A percentile compares a stretch with the other conserved stretches of the same genome.
phyloP scores from a whole-genome alignment of 1,140 invertebrate species.

The Leptonema lineaticorne region DNA sequence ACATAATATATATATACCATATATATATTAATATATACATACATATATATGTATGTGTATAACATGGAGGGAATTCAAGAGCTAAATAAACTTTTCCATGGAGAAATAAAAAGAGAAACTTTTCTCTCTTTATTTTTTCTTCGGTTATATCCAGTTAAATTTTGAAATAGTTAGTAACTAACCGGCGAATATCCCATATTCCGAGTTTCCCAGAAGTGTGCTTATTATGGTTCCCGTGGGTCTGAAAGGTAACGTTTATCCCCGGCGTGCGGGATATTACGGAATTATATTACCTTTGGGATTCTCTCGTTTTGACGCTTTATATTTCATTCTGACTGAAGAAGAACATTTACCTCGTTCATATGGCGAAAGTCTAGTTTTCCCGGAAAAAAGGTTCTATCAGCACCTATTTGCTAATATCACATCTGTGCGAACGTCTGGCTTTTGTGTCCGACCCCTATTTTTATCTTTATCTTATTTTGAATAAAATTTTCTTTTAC shows the following conservation, averaged over 20 bases:
- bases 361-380: background rate
- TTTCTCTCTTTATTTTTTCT: background rate
- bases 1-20: no score
- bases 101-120: background rate
- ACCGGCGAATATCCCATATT: background rate
- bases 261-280: conserved; percentile 7
- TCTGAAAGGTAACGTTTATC: conserved; percentile 24
- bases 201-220: conserved; percentile 5
- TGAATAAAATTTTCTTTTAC: background rate
- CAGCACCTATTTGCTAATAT: background rate
- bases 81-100: no score
- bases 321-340: background rate
- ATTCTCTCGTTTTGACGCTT: background rate
- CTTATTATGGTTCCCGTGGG: conserved; percentile 18
- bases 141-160: background rate
- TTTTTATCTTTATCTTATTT: background rate
- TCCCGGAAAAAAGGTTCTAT: background rate
- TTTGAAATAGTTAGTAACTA: background rate
- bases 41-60: no score
- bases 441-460: background rate
- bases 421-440: no score
- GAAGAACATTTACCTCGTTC: background rate
- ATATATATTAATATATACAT: no score
- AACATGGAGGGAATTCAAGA: no score
- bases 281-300: conserved; percentile 19